A percentile compares a stretch with the other conserved stretches of the same genome.
Evolutionary conservation across 2,797 vertebrate genomes (phyloP).

Genomic region (Squalus acanthias): DNA sequence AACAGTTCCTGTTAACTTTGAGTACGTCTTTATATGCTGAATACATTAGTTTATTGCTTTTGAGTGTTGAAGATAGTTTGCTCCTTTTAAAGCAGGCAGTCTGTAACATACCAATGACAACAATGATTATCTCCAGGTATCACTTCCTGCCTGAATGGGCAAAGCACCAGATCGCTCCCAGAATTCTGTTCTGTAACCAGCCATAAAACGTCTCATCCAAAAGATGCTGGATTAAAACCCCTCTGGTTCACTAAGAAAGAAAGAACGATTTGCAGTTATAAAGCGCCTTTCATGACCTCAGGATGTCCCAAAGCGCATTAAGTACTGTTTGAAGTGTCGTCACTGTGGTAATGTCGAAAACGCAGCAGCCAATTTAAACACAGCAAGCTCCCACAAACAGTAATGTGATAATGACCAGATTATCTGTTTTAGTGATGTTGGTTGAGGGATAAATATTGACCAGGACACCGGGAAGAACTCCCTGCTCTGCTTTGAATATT

Average conservation of each 20-base stretch:
- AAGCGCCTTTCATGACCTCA: not conserved
- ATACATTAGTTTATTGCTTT: not conserved
- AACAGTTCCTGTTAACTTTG: not conserved
- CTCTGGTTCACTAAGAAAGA: not conserved
- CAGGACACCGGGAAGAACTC: too few relatives aligned
- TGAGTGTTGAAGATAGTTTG: not conserved
- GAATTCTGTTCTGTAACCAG: not conserved
- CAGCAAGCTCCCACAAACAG: too few relatives aligned
- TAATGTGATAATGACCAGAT: not conserved
- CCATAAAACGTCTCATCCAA: not conserved
- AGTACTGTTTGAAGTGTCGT: not conserved
- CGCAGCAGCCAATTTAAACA: not conserved
- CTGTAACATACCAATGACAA: not conserved
- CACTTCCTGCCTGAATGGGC: not conserved
- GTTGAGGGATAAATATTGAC: not conserved
- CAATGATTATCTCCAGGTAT: not conserved
- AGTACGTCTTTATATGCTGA: not conserved
- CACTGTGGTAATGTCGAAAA: not conserved
- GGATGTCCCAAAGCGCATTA: not conserved
- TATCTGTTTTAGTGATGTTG: not conserved
- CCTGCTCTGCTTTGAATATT: not conserved
- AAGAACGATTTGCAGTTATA: not conserved
- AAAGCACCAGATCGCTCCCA: not conserved
- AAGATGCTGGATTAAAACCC: not conserved
- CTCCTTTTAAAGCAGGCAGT: not conserved